Percentiles rank a stretch among this genome's conserved stretches.
Conservation (phyloP, 2,113 vertebrate genomes). For the Lepus europaeus region DNA sequence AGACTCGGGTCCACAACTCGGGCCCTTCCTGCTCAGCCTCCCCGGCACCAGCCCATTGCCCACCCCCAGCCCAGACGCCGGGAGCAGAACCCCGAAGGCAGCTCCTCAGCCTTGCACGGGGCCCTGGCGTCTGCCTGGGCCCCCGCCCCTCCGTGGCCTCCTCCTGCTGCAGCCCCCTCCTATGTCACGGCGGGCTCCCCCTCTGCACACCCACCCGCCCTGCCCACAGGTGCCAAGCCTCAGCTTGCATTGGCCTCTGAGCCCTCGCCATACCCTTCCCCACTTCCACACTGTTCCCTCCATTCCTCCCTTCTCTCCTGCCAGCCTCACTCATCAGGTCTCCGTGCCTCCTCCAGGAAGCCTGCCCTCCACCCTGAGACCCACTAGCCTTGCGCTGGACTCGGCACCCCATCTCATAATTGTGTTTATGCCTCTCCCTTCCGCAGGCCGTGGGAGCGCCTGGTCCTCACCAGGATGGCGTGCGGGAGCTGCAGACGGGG, state of each 20-base stretch:
- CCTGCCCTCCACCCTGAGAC: background rate
- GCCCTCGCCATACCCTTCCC: background rate
- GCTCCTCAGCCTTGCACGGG: too few relatives aligned
- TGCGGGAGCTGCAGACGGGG: fast-evolving
- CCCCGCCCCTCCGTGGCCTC: background rate
- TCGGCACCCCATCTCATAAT: background rate
- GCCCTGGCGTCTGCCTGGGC: fast-evolving
- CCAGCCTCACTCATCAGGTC: background rate
- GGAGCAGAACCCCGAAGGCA: background rate
- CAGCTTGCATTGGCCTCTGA: background rate
- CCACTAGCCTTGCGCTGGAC: background rate
- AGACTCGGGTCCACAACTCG: background rate
- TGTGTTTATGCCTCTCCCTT: background rate
- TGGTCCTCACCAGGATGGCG: background rate
- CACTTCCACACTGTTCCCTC: fast-evolving
- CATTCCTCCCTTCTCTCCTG: too few relatives aligned
- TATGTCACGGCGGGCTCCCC: too few relatives aligned
- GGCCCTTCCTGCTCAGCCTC: background rate
- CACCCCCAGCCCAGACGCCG: background rate
- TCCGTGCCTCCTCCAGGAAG: background rate
- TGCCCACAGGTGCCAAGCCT: background rate
- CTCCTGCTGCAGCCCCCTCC: background rate
- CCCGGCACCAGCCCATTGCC: fast-evolving
- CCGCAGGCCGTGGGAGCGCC: background rate
- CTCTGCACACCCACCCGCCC: background rate